phyloP scores from a whole-genome alignment of 2,113 vertebrate genomes.

The Octodon degus region DNA sequence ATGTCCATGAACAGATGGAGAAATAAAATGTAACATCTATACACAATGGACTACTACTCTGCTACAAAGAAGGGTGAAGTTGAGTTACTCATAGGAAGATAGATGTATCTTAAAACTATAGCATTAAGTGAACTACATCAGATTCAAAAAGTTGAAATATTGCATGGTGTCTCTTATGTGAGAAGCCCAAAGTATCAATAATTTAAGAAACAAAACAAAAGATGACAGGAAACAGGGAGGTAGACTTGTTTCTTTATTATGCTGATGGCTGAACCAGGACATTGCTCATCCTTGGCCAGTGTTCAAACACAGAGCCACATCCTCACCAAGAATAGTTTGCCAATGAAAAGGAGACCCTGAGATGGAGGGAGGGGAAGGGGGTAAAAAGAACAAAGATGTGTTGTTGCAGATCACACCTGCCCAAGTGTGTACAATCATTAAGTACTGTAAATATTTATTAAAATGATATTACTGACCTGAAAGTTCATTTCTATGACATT shows the following conservation, averaged over 20 bases:
- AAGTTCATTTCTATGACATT: neutral
- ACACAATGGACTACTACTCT: neutral
- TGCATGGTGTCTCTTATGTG: neutral
- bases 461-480: neutral
- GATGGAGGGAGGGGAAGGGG: neutral
- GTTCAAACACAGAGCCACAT: neutral
- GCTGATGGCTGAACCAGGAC: neutral
- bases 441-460: neutral
- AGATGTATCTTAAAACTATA: neutral
- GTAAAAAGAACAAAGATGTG: neutral
- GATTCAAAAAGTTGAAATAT: neutral
- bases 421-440: neutral
- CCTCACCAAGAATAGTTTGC: neutral
- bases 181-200: neutral
- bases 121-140: neutral
- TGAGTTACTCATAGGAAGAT: neutral
- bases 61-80: neutral
- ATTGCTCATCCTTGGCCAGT: neutral
- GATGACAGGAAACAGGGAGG: neutral
- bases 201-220: neutral
- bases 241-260: neutral
- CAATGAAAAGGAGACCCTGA: neutral
- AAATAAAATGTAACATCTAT: neutral
- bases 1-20: neutral
- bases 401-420: neutral